These are phyloP conservation scores for Eristalinus sepulchralis DNA, from an alignment of 2,888 invertebrate species.

Conservation along the genomic window DNA sequence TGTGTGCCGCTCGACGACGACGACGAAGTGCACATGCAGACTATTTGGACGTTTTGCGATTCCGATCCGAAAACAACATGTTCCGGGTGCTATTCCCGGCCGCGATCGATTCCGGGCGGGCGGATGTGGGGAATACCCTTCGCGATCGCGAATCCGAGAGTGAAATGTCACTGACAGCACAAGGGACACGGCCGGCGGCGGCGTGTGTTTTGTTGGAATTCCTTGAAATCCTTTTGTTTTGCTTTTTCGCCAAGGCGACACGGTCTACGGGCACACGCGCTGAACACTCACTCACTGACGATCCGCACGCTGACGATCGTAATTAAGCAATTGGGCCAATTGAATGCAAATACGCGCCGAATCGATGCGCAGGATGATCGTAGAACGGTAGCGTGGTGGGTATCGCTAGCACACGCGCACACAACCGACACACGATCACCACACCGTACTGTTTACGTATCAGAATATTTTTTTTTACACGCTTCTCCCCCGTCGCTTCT, in stretches of 20 bases:
- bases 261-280: background rate
- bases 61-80: conserved; percentile 66
- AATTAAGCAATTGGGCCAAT: conserved; percentile 67
- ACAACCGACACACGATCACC: conserved; percentile 72
- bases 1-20: background rate
- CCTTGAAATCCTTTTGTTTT: background rate
- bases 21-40: background rate
- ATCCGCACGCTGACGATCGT: conserved; percentile 41
- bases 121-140: background rate
- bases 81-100: conserved; percentile 69
- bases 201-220: background rate
- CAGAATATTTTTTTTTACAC: conserved; percentile 10
- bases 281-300: background rate
- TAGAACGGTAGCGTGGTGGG: conserved; percentile 65
- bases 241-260: background rate
- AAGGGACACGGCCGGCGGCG: background rate
- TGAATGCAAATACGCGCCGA: conserved; percentile 45
- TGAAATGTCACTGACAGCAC: conserved; percentile 25
- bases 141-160: background rate
- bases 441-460: conserved; percentile 58
- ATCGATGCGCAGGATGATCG: conserved; percentile 42
- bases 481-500: background rate
- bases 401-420: conserved; percentile 75
- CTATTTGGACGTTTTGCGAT: conserved; percentile 19
- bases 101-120: conserved; percentile 30